A percentile compares a stretch with the other conserved stretches of the same genome.
Conservation (phyloP, 1,140 invertebrate genomes). For the Megalonaias nervosa region DNA sequence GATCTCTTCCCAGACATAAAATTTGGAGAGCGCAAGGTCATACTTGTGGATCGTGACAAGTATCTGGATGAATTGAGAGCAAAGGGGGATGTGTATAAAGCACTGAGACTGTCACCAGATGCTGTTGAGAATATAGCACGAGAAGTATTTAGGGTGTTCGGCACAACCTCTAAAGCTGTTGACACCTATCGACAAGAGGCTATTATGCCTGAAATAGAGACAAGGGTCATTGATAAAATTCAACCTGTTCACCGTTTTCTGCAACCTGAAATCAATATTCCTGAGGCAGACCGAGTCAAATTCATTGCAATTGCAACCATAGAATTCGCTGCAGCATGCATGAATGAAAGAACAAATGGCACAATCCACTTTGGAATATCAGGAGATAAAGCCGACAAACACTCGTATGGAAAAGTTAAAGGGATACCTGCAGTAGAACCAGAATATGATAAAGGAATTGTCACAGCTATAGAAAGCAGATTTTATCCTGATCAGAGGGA, state of each 20-base stretch:
- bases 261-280: background rate
- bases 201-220: no score
- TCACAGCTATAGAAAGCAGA: constrained; percentile 8
- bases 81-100: no score
- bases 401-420: constrained; percentile 19
- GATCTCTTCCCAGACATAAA: no score
- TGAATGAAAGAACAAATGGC: constrained; percentile 41
- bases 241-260: background rate
- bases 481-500: constrained; percentile 19
- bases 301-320: constrained; percentile 19
- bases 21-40: no score
- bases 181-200: no score
- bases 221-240: no score
- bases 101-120: no score
- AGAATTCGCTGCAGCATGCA: constrained; percentile 40
- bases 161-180: no score
- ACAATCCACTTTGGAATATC: constrained; percentile 44
- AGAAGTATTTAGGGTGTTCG: no score
- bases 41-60: no score
- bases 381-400: background rate
- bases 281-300: background rate
- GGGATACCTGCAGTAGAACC: constrained; percentile 13
- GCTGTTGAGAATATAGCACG: no score
- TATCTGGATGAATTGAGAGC: no score
- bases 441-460: constrained; percentile 16